Conservation (phyloP, 2,113 vertebrate species). For the Chamaetylas fuelleborni region DNA sequence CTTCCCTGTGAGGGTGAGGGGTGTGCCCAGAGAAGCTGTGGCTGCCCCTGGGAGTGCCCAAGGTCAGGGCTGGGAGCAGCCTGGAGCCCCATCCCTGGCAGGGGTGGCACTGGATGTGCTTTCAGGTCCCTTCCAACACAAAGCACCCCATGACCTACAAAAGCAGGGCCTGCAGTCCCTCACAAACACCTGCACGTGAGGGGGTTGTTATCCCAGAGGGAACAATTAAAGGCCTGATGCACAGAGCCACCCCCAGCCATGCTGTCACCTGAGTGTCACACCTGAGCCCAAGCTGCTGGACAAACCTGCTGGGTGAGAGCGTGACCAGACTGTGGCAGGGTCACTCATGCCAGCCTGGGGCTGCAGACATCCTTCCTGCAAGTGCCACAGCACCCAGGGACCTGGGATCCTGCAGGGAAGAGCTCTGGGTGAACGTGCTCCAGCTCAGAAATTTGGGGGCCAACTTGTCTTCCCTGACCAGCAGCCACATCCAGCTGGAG, state of each 20-base stretch:
- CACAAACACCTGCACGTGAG: neutral
- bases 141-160: neutral
- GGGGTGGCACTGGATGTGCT: neutral
- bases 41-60: neutral
- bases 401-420: fast-evolving
- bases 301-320: neutral
- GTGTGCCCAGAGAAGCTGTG: neutral
- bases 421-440: fast-evolving
- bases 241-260: neutral
- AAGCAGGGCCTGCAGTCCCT: neutral
- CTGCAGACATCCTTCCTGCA: neutral
- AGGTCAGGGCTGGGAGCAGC: neutral
- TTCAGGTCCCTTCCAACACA: neutral
- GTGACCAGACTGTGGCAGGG: fast-evolving
- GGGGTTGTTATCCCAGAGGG: neutral
- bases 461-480: too few species aligned
- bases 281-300: neutral
- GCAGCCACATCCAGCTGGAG: neutral
- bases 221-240: neutral
- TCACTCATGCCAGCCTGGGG: neutral
- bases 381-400: neutral
- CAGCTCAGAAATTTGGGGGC: neutral
- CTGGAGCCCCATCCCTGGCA: neutral
- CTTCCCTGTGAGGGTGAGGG: neutral
- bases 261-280: neutral